These are phyloP conservation scores for Pollenia griseotomentosa DNA, from an alignment of 2,888 invertebrate species.

Conservation along the genomic window DNA sequence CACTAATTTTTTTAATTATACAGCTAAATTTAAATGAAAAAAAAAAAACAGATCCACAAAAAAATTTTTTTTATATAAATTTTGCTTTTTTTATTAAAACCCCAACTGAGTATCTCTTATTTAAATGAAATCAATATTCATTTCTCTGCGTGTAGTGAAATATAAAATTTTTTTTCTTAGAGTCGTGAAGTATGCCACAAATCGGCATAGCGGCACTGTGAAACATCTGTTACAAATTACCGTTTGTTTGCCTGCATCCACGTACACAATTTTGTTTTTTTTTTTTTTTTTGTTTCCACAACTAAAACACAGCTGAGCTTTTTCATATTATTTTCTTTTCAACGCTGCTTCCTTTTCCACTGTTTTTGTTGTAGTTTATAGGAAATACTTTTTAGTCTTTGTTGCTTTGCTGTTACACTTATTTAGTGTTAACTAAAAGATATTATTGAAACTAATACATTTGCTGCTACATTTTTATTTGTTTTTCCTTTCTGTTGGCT, in stretches of 20 bases:
- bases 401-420: slow-evolving; percentile 37
- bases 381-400: slow-evolving; percentile 30
- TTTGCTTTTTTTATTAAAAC: too few relatives aligned
- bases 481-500: not conserved
- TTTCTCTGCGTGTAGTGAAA: slow-evolving; percentile 17
- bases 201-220: slow-evolving; percentile 15
- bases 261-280: slow-evolving; percentile 27
- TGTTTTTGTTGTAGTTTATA: not conserved
- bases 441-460: slow-evolving; percentile 60
- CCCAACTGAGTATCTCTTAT: too few relatives aligned
- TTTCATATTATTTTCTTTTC: not conserved
- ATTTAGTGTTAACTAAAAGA: slow-evolving; percentile 59
- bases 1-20: too few relatives aligned
- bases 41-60: too few relatives aligned
- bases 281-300: not conserved
- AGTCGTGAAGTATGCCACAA: slow-evolving; percentile 18
- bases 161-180: slow-evolving; percentile 38
- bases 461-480: not conserved
- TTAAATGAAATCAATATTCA: not conserved
- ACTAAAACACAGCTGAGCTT: slow-evolving; percentile 35
- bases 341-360: slow-evolving; percentile 37
- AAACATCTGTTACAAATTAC: slow-evolving; percentile 72
- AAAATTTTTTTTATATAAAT: too few relatives aligned
- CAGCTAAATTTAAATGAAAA: too few relatives aligned
- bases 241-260: slow-evolving; percentile 59